Evolutionary conservation across 2,888 invertebrate species (phyloP), one percentile per base, ranked within the genome.

Genomic region (Leptothorax acervorum): DNA sequence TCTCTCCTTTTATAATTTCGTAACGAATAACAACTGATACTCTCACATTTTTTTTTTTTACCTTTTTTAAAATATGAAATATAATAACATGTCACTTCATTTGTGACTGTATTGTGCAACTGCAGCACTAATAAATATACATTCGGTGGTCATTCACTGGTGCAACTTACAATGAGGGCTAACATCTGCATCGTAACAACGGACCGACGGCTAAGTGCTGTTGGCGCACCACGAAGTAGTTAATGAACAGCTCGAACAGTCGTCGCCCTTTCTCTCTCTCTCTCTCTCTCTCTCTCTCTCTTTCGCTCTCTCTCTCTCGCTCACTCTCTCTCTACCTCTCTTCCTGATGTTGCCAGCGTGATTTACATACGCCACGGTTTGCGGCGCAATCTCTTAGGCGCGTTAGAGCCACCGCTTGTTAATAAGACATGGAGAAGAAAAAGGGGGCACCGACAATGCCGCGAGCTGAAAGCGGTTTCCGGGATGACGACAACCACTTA

Each of bases 361-460:
- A 81, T 81, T 81, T 81, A 81, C 73, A 60, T 81, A 53, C 60
- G 71, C 45, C n/a, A 42, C 31, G n/a, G 5, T 68, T 55, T 15
- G 55, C 31, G 35, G n/a, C 31, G 60, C 57, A 71, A 71, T 57
- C 57, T 60, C 73, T 68, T 78, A 60, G 71, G 60, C 78, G 31
- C n/a, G 53, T 70, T 68, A 60, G 42, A 57, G 60, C 28, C 73
- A n/a, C 57, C 45, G 31, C 65, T 82, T 70, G 82, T 87, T 88
- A 88, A 88, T 85, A 85, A 90, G 82, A 63, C 79, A 74, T 63
- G 51, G 70, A 65, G 53, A 63, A 48, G 39, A 81, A 78, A 87
- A 87, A 31, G 83, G 55, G 84, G 62, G 39, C 84, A 83, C 66
- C 71, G 78, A 70, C 42, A 73, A 83, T 31, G 35, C 6, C 15